Evolutionary conservation across 2,113 vertebrate species (phyloP).

Genomic region (Equus quagga): DNA sequence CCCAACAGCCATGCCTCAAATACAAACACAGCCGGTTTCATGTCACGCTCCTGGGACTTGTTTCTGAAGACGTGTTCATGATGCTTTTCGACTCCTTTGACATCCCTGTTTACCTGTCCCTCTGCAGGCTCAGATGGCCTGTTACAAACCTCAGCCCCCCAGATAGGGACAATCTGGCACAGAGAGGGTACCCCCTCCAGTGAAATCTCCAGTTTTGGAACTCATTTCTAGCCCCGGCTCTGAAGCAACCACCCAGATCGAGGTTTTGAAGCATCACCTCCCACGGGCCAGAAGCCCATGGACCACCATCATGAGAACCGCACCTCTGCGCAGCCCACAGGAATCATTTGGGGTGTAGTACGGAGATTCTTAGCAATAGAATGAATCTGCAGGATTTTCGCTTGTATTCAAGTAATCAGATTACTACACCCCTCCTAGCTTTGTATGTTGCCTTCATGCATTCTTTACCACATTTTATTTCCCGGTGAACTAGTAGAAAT

Average conservation of each 20-base stretch:
- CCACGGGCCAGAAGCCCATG: fast-evolving
- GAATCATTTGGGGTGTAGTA: fast-evolving
- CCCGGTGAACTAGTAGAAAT: neutral
- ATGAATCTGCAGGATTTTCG: neutral
- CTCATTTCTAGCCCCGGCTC: neutral
- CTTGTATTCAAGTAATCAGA: neutral
- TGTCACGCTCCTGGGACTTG: constrained; percentile 20
- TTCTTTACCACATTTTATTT: neutral
- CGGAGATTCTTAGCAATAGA: neutral
- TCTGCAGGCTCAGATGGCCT: neutral
- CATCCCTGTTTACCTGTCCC: neutral
- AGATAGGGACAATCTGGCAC: neutral
- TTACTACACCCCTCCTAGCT: neutral
- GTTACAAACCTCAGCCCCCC: fast-evolving
- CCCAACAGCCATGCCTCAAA: constrained; percentile 37
- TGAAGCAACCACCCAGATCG: neutral
- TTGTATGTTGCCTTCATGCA: neutral
- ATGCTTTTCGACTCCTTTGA: neutral
- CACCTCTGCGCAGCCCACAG: fast-evolving
- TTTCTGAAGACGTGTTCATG: constrained; percentile 51
- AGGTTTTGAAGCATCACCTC: neutral
- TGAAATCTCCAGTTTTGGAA: neutral
- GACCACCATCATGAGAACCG: neutral
- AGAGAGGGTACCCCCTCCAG: neutral
- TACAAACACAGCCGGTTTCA: constrained; percentile 47